These are phyloP conservation scores for Notodromas monacha DNA, from an alignment of 2,888 invertebrate genomes.

Conservation along the genomic window DNA sequence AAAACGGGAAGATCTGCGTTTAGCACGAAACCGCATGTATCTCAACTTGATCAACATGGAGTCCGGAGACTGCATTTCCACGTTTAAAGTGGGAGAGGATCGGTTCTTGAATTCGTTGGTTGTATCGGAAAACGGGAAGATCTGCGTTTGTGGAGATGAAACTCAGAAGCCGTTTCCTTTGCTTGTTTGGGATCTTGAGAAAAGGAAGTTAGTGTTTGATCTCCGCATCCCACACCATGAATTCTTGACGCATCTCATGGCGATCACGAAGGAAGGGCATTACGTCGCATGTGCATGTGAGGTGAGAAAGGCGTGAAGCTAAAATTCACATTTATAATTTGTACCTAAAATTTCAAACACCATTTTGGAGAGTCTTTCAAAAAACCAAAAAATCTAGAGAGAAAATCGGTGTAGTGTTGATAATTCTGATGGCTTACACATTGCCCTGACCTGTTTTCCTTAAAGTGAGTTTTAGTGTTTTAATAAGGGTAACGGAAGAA, in stretches of 20 bases:
- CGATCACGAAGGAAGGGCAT: constrained; percentile 48
- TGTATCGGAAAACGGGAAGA: constrained; percentile 54
- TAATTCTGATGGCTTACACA: too few relatives aligned
- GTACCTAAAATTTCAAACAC: not conserved
- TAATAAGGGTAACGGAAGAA: too few relatives aligned
- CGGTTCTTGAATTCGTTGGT: constrained; percentile 53
- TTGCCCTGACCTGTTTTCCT: too few relatives aligned
- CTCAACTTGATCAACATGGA: constrained; percentile 55
- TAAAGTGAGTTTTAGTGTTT: too few relatives aligned
- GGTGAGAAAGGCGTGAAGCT: constrained; percentile 16
- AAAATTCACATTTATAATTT: constrained; percentile 1
- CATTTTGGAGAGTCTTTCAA: not conserved
- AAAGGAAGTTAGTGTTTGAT: constrained; percentile 49
- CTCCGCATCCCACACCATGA: constrained; percentile 60
- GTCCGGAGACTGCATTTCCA: constrained; percentile 44
- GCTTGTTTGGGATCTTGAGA: constrained; percentile 55
- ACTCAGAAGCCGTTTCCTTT: constrained; percentile 67
- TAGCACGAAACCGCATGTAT: constrained; percentile 58
- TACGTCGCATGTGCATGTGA: constrained; percentile 22
- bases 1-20: too few relatives aligned
- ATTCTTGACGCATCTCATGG: constrained; percentile 45
- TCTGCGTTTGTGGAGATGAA: constrained; percentile 62
- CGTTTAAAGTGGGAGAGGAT: constrained; percentile 54
- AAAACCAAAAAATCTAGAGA: not conserved
- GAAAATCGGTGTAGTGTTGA: too few relatives aligned